A percentile compares a stretch with the other conserved stretches of the same genome.
Conservation (phyloP, 2,113 vertebrate genomes). For the Lichenostomus cassidix region DNA sequence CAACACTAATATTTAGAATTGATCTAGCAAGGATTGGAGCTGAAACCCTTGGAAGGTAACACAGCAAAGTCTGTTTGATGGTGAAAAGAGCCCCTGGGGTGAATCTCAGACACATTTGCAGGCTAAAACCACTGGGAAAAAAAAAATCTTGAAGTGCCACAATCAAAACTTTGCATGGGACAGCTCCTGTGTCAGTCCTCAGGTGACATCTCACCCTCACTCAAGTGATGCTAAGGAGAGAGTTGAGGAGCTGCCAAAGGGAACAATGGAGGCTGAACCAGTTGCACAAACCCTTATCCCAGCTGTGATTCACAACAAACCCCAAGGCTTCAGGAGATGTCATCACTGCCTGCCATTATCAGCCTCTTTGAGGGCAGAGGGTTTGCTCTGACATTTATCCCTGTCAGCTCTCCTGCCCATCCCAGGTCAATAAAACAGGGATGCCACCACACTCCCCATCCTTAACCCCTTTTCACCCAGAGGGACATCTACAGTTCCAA, state of each 20-base stretch:
- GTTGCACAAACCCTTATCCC: neutral
- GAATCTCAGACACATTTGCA: neutral
- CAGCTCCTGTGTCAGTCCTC: neutral
- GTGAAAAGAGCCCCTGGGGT: neutral
- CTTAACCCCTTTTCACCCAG: neutral
- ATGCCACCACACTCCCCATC: fast-evolving
- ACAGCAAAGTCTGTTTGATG: neutral
- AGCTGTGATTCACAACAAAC: neutral
- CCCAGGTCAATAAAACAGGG: neutral
- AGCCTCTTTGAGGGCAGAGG: neutral
- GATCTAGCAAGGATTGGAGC: neutral
- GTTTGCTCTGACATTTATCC: neutral
- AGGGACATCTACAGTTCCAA: neutral
- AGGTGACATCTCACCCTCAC: neutral
- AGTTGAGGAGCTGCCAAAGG: neutral
- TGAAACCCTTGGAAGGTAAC: neutral
- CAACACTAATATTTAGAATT: neutral
- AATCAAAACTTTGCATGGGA: neutral
- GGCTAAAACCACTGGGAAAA: neutral
- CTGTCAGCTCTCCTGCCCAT: neutral
- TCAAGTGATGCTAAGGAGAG: neutral
- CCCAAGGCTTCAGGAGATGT: neutral
- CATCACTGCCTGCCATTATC: neutral
- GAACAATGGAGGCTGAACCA: neutral
- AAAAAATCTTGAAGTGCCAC: neutral